Percentiles rank a stretch among this genome's conserved stretches.
These are phyloP conservation scores for Hemistola chrysoprasaria DNA, from an alignment of 2,888 invertebrate species.

Conservation along the genomic window DNA sequence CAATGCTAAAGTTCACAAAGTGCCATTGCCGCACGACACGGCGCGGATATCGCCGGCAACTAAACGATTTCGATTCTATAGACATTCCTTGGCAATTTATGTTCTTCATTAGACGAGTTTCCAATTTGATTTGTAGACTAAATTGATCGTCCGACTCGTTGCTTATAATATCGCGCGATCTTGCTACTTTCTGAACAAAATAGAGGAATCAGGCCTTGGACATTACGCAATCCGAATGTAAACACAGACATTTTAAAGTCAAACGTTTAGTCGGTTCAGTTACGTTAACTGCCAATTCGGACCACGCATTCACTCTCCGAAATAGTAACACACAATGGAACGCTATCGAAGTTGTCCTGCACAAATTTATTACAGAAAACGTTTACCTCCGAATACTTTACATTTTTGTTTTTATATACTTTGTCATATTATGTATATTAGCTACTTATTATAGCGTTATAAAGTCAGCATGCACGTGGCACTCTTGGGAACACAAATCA, in stretches of 20 bases:
- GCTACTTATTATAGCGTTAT: constrained; percentile 64
- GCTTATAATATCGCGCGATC: constrained; percentile 2
- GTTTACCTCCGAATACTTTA: constrained; percentile 53
- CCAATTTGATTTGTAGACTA: too few relatives aligned
- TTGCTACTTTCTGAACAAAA: constrained; percentile 14
- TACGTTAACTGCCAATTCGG: constrained; percentile 19
- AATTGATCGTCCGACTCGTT: too few relatives aligned
- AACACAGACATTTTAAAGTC: constrained; percentile 27
- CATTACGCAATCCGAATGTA: constrained; percentile 25
- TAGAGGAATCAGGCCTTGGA: constrained; percentile 25
- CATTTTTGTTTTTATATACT: constrained; percentile 56
- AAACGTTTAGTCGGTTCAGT: constrained; percentile 14
- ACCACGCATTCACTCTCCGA: constrained; percentile 24
- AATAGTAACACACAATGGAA: constrained; percentile 29
- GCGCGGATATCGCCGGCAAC: constrained; percentile 13
- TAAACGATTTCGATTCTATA: neutral
- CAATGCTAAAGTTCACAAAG: constrained; percentile 6
- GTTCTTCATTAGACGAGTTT: too few relatives aligned
- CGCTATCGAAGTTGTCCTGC: constrained; percentile 31
- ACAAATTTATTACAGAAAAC: constrained; percentile 42
- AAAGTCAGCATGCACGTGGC: constrained; percentile 70
- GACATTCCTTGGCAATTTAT: too few relatives aligned
- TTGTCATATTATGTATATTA: constrained; percentile 54
- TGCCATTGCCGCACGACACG: constrained; percentile 12
- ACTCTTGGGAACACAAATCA: constrained; percentile 59